phyloP scores from a whole-genome alignment of 2,888 invertebrate species.

The Pherbina coryleti region DNA sequence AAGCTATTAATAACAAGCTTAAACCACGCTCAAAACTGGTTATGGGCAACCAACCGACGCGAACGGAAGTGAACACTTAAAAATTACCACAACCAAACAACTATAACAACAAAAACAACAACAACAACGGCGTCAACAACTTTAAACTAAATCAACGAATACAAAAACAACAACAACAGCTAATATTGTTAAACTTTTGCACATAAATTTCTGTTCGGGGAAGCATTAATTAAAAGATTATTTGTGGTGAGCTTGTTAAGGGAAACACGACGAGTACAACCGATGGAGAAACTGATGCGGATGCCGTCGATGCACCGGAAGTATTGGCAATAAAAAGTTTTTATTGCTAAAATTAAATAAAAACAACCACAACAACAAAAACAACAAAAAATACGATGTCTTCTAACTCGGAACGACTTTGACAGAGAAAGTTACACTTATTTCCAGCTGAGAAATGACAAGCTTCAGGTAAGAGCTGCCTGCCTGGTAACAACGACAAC shows the following conservation, averaged over 20 bases:
- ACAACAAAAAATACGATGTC: too few relatives aligned
- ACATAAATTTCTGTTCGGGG: conserved; percentile 68
- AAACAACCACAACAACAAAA: background rate
- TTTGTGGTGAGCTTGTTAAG: conserved; percentile 25
- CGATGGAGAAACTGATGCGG: background rate
- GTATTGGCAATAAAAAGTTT: background rate
- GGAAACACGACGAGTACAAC: background rate
- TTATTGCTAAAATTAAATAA: background rate
- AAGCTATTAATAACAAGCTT: too few relatives aligned
- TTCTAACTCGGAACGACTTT: too few relatives aligned
- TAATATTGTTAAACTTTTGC: conserved; percentile 67
- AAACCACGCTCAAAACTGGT: background rate
- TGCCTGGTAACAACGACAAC: background rate
- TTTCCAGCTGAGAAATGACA: background rate
- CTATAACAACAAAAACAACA: conserved; percentile 1
- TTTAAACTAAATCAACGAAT: conserved; percentile 3
- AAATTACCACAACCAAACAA: background rate
- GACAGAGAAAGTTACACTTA: background rate
- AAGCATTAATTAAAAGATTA: conserved; percentile 63
- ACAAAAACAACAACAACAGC: conserved; percentile 47
- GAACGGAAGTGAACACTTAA: conserved; percentile 3
- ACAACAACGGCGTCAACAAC: conserved; percentile 13
- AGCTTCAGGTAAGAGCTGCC: background rate
- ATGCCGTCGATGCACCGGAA: conserved; percentile 13
- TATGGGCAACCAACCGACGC: background rate